Base-by-base conservation (phyloP, 2,113 vertebrate genomes). In the Rhinichthys klamathensis region DNA sequence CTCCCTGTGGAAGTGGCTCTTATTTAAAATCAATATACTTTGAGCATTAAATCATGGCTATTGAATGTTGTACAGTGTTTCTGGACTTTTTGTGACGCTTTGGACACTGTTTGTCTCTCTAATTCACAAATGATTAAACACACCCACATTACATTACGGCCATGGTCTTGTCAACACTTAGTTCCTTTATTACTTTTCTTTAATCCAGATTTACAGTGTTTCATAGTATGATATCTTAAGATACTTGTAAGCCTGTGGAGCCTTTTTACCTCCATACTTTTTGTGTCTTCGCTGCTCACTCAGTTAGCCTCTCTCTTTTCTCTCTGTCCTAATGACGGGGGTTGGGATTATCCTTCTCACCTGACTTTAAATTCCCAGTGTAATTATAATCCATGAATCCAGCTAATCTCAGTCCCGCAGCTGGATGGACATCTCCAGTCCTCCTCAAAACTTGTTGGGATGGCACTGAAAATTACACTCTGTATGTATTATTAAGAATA, bases 1-100 rank as follows among this genome's bases (percentile, higher is more conserved):
- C 13, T 46, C 25, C 78, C 25, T 16, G 2, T 9, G 60, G 60
- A 81, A 49, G 4, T 67, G 60, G 15, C 9, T 49, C 15, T 49
- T 67, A 46, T 65, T 30, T 49, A 30, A 81, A 81, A 81, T 67
- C 79, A 80, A 67, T 69, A 54, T 49, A n/a, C 63, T 54, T 11
- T 82, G 35, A 69, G 30, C 38, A 46, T 58, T 74, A 44, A 74
- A 58, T 74, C 30, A 58, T 60, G 61, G 18, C 56, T 49, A 61
- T 65, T 84, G 56, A 84, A 76, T 51, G 30, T 35, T 54, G 46
- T 8, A 38, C 44, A 38, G 25, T 69, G 21, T 56, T 63, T 77
- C 10, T 77, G 44, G 41, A 49, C 10, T 44, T 65, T 63, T 27
- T 23, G n/a, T 6, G 61, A 67, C n/a, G 16, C 18, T 16, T 25